Conservation (phyloP, 92 coral and sea anemone genomes). For the Zoanthus sociatus region DNA sequence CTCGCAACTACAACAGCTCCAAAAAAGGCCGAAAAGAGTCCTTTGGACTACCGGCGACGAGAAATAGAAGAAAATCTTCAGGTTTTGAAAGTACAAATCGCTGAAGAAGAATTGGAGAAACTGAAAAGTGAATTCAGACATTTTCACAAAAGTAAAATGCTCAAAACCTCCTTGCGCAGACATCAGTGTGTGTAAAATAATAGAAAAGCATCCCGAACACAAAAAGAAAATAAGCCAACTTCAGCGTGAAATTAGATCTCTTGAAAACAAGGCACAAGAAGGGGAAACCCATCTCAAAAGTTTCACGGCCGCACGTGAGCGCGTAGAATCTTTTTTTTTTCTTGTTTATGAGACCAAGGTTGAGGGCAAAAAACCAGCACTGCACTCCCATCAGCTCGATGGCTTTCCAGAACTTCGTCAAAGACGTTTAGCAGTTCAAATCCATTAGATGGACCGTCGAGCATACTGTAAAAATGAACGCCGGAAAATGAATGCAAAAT, state of each 20-base stretch:
- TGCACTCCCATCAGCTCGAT: too few species aligned
- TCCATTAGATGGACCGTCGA: too few species aligned
- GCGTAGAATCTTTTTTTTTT: too few species aligned
- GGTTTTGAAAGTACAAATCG: conserved; percentile 44
- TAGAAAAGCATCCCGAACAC: conserved; percentile 59
- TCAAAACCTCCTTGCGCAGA: conserved; percentile 31
- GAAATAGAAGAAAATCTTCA: conserved; percentile 50
- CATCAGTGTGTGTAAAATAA: conserved; percentile 33
- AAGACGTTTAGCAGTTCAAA: too few species aligned
- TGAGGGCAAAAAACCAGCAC: too few species aligned
- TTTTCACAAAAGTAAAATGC: conserved; percentile 38
- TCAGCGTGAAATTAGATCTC: conserved; percentile 46
- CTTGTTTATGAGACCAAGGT: too few species aligned
- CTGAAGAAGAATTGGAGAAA: conserved; percentile 42
- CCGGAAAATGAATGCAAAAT: background rate
- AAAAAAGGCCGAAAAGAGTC: conserved; percentile 29
- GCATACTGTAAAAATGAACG: too few species aligned
- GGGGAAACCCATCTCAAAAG: conserved; percentile 2
- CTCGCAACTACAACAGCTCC: conserved; percentile 42
- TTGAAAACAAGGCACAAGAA: conserved; percentile 24
- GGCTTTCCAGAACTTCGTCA: too few species aligned
- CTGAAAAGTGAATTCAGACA: conserved; percentile 1
- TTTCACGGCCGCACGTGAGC: background rate
- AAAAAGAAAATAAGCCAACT: conserved; percentile 48
- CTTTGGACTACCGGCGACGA: conserved; percentile 40